Conservation (phyloP, 2,113 vertebrate species). For the Tyto alba region DNA sequence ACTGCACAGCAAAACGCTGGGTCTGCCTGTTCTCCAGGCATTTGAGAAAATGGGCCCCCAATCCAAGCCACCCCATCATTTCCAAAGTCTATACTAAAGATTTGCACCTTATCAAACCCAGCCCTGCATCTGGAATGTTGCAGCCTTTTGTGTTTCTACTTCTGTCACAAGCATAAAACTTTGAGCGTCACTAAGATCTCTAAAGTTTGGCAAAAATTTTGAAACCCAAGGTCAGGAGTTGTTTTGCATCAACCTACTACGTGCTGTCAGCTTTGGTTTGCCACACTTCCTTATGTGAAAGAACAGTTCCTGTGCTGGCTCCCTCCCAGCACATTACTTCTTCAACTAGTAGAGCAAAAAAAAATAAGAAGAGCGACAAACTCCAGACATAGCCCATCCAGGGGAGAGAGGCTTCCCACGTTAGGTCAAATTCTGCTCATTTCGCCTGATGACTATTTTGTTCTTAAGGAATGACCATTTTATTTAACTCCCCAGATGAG, state of each 20-base stretch:
- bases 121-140: not conserved
- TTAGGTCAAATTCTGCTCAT: not conserved
- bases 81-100: not conserved
- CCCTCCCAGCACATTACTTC: not conserved
- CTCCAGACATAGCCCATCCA: not conserved
- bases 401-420: not conserved
- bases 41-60: not conserved
- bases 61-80: not conserved
- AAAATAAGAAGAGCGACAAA: not conserved
- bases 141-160: not conserved
- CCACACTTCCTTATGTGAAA: not conserved
- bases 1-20: not conserved
- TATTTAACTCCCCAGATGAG: not conserved
- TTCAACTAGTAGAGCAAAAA: not conserved
- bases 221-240: not conserved
- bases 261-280: fast-evolving
- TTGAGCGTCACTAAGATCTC: not conserved
- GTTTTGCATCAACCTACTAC: not conserved
- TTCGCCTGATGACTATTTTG: not conserved
- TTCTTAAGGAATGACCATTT: not conserved
- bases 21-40: not conserved
- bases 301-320: not conserved
- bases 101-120: not conserved
- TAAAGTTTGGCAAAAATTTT: not conserved
- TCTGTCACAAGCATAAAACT: not conserved